phyloP scores from a whole-genome alignment of 37 sponge, comb jelly and placozoan genomes.

The Halisarca cf. caerulea region DNA sequence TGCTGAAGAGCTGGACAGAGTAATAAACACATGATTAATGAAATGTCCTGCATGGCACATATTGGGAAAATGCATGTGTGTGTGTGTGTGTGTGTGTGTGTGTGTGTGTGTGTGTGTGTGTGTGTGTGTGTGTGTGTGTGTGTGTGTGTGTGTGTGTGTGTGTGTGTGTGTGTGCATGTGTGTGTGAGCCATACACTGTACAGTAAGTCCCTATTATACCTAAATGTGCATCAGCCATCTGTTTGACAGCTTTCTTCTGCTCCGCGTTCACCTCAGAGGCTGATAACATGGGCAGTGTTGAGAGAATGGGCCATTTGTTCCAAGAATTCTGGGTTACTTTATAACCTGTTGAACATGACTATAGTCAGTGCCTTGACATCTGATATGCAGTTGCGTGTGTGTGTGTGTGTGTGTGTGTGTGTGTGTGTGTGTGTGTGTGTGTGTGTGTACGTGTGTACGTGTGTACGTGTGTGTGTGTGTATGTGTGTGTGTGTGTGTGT shows the following conservation, averaged over 20 bases:
- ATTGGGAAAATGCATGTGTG: too few species aligned
- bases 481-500: too few species aligned
- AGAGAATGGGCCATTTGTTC: conserved; percentile 61
- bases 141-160: too few species aligned
- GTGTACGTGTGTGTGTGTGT: too few species aligned
- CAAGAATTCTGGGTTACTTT: conserved; percentile 36
- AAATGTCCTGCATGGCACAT: too few species aligned
- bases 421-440: too few species aligned
- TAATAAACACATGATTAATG: neutral
- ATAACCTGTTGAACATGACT: conserved; percentile 39
- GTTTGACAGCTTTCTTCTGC: neutral
- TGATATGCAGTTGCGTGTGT: too few species aligned
- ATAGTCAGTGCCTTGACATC: neutral
- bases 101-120: neutral
- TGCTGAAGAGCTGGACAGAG: neutral
- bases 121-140: neutral
- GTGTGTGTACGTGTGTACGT: too few species aligned
- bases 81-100: neutral
- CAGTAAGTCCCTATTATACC: too few species aligned
- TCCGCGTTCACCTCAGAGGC: conserved; percentile 24
- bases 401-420: too few species aligned
- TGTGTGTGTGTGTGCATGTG: neutral
- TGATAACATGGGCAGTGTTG: neutral
- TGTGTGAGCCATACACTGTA: neutral
- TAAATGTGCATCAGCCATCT: neutral